A percentile compares a stretch with the other conserved stretches of the same genome.
phyloP scores from a whole-genome alignment of 1,140 invertebrate species.

The Drosophila jambulina region DNA sequence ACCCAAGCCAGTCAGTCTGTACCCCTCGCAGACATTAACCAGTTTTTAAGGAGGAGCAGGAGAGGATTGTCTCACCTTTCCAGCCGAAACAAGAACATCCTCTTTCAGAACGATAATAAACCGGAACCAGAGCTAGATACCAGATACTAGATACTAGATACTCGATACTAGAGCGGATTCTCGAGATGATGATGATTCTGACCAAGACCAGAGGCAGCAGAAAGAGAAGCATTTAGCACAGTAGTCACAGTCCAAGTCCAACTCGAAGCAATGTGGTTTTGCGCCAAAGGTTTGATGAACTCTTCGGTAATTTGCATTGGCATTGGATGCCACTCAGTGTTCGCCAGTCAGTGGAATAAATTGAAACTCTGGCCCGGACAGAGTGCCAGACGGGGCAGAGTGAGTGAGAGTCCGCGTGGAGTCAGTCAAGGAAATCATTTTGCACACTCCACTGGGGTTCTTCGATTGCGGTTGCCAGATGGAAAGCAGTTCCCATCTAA shows the following conservation, averaged over 20 bases:
- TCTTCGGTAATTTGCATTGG: constrained; percentile 60
- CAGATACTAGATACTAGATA: not conserved
- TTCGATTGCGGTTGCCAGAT: constrained; percentile 58
- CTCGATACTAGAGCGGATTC: constrained; percentile 8
- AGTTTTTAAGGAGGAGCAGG: not conserved
- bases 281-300: constrained; percentile 60
- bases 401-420: constrained; percentile 32
- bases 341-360: constrained; percentile 52
- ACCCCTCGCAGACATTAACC: not conserved
- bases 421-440: constrained; percentile 65
- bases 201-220: constrained; percentile 25
- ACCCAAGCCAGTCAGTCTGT: not conserved
- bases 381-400: not conserved
- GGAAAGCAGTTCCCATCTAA: constrained; percentile 32
- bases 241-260: constrained; percentile 17
- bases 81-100: constrained; percentile 23
- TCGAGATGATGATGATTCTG: not conserved
- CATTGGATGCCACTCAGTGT: constrained; percentile 38
- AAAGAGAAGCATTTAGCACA: constrained; percentile 37
- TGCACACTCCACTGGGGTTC: constrained; percentile 60
- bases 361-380: constrained; percentile 41
- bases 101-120: constrained; percentile 35
- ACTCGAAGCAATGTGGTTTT: constrained; percentile 16
- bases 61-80: constrained; percentile 19
- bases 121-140: constrained; percentile 27